Evolutionary conservation across 2,888 invertebrate species (phyloP), one percentile per base, ranked within the genome.

Genomic region (Entomobrya proxima): DNA sequence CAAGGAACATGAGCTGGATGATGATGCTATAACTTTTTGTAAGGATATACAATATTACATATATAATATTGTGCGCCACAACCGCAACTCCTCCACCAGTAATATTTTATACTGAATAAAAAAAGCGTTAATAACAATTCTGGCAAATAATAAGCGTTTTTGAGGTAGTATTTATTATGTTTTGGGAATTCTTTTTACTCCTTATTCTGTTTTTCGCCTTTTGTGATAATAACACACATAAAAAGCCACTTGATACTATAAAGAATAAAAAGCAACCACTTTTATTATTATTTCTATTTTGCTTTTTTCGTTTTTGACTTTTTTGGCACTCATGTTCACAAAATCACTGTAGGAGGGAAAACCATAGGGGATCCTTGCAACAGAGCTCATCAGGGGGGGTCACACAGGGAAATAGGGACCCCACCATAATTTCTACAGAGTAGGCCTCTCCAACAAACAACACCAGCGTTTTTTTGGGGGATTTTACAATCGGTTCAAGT

Each of bases 401-500:
- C 89, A 88, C 84, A n/a, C n/a, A n/a, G n/a, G n/a, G n/a, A n/a
- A n/a, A n/a, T n/a, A 89, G 89, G 89, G 89, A 90, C 89, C 89
- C 89, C 89, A 90, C 89, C 89, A 90, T 88, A 88, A 90, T 88
- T 89, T 86, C 87, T 80, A 87, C 77, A 80, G 87, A 85, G 87
- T 75, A 85, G 87, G 84, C 85, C 84, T 77, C 61, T 81, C 58
- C 61, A 77, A 40, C 58, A 61, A 77, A 58, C 24, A 61, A 35
- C 35, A 77, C 61, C 58, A 77, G 24, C 77, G 27, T 35, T 47
- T 55, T 75, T 52, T 47, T 47, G 2, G 27, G 24, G 58, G 4
- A 58, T 15, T n/a, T 24, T 64, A 37, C 13, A 18, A 37, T 32
- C 32, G 40, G 47, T 27, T 7, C 55, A 55, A 15, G 2, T 40